A percentile compares a stretch with the other conserved stretches of the same genome.
These are phyloP conservation scores for Tragelaphus eurycerus DNA, from an alignment of 2,797 vertebrate species.

Conservation along the genomic window DNA sequence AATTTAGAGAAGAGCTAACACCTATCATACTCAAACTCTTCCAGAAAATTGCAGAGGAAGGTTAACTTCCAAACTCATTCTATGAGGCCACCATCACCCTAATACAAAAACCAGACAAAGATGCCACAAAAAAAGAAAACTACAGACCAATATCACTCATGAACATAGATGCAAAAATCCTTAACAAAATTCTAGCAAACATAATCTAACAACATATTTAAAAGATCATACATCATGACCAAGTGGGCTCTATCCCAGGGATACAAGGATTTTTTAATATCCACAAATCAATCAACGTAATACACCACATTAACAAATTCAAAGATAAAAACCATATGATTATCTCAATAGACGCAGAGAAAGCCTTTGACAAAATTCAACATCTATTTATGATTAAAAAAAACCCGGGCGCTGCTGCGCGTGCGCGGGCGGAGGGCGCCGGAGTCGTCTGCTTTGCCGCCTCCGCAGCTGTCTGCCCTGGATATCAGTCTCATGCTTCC, in stretches of 20 bases:
- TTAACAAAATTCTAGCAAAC: not conserved
- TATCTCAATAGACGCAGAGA: not conserved
- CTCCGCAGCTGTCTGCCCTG: no score
- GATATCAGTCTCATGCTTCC: no score
- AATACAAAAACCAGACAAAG: not conserved
- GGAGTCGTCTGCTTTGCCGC: no score
- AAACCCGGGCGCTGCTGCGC: not conserved
- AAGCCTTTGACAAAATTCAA: not conserved
- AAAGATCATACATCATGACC: not conserved
- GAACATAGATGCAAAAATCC: not conserved
- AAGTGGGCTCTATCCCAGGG: not conserved
- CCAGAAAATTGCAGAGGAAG: not conserved
- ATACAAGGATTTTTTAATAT: not conserved
- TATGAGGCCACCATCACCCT: not conserved
- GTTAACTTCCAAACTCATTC: not conserved
- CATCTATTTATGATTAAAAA: not conserved
- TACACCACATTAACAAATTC: not conserved
- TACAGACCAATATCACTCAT: not conserved
- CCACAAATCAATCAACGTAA: not conserved
- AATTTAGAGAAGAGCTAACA: not conserved
- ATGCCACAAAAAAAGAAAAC: not conserved
- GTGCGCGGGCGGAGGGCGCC: no score
- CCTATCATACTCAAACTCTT: not conserved
- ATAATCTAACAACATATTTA: not conserved
- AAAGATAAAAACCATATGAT: not conserved